Evolutionary conservation across 2,888 invertebrate species (phyloP), one percentile per base, ranked within the genome.

Genomic region (Platycnemis pennipes): DNA sequence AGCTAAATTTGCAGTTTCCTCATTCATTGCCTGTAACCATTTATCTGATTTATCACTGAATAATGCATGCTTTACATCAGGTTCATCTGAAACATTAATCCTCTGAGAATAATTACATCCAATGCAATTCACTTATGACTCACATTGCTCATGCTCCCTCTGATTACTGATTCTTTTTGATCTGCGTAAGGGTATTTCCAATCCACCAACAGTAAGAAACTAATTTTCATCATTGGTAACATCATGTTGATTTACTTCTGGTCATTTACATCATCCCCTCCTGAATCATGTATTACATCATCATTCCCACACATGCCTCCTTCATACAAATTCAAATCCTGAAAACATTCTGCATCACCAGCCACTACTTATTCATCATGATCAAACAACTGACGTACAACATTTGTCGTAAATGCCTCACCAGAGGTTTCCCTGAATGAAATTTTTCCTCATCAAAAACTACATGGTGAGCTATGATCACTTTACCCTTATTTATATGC

Each of bases 181-280:
- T 85, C 31, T 85, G 85, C 85, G 85, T 85, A 85, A 85, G 42
- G 85, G 85, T 85, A 85, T 85, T 85, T 85, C 85, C 85, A 85
- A 85, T 31, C 85, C 85, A 85, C 31, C 37, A 85, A 85, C 85
- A 85, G 37, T 31, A 85, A 31, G 85, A 85, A 85, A 42, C 85
- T 85, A 22, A 85, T 85, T 85, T 85, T 85, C 85, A 85, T 85
- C 31, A 85, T 85, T 22, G 85, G 85, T 37, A 37, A 85, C 4
- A 85, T 85, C 85, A 85, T 85, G 85, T 85, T 85, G 85, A 85
- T 85, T 85, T 85, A 85, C 85, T 85, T 31, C 85, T 85, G 85
- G 37, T 85, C 37, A 37, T 85, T 22, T 42, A 85, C 85, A 31
- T 85, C 85, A 85, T 85, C 85, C 49, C 49, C 49, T 49, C 49